Conservation (phyloP, 2,113 vertebrate species). For the Toxotes jaculatrix region DNA sequence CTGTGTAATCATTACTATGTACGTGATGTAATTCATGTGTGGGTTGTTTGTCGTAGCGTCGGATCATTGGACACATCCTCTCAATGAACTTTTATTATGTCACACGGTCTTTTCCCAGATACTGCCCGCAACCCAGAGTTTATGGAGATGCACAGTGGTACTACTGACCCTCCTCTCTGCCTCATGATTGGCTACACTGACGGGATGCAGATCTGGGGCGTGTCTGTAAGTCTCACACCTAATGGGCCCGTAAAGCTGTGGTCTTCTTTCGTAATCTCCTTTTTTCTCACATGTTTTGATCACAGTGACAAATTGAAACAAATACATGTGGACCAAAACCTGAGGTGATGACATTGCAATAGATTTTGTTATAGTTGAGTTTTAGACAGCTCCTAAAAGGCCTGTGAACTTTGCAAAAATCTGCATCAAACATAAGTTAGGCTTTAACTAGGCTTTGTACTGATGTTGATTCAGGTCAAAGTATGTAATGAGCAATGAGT, state of each 20-base stretch:
- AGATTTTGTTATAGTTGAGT: not conserved
- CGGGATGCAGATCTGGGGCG: slow-evolving; percentile 97
- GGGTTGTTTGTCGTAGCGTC: not conserved
- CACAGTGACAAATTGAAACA: not conserved
- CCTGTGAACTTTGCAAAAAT: not conserved
- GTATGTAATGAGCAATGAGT: no score
- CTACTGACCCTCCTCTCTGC: slow-evolving; percentile 92
- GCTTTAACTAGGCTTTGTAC: not conserved
- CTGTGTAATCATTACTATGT: no score
- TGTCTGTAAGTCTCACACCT: slow-evolving; percentile 89
- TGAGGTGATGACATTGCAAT: not conserved
- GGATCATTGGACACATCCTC: not conserved
- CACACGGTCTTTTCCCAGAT: slow-evolving; percentile 80
- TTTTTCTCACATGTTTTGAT: not conserved
- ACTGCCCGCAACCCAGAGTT: slow-evolving; percentile 92
- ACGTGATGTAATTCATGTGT: not conserved
- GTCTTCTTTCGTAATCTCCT: not conserved
- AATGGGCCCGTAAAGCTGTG: not conserved
- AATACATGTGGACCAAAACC: not conserved
- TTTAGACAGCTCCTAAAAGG: no score
- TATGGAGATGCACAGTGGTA: slow-evolving; percentile 92
- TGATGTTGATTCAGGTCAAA: no score
- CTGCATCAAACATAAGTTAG: not conserved
- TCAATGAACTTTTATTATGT: not conserved
- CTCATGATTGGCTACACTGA: slow-evolving; percentile 96